Conservation (phyloP, 2,797 vertebrate genomes). For the Gymnocypris eckloni region DNA sequence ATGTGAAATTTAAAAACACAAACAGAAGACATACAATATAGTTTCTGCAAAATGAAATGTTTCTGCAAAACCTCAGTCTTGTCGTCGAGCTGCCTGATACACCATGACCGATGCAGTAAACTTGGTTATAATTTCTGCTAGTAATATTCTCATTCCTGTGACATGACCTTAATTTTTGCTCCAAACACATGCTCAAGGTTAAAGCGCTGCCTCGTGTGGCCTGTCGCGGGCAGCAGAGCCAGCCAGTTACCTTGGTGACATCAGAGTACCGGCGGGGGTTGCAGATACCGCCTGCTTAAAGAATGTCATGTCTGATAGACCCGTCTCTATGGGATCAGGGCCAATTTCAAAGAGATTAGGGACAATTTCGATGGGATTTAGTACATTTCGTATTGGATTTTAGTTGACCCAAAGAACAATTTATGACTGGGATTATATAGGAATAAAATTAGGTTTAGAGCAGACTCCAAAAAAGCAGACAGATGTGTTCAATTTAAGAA, state of each 20-base stretch:
- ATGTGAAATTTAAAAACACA: background rate
- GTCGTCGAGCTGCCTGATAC: background rate
- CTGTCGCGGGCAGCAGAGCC: conserved; percentile 5
- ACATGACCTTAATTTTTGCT: conserved; percentile 25
- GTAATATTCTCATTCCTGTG: conserved; percentile 22
- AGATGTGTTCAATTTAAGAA: conserved; percentile 22
- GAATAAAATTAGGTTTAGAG: conserved; percentile 10
- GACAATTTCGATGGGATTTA: conserved; percentile 45
- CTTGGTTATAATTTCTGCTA: background rate
- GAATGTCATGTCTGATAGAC: conserved; percentile 26
- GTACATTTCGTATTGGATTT: conserved; percentile 48
- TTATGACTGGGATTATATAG: conserved; percentile 42
- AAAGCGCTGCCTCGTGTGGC: conserved; percentile 9
- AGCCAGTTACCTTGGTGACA: conserved; percentile 51
- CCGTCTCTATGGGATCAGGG: conserved; percentile 23
- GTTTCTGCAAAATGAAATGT: background rate
- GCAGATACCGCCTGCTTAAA: background rate
- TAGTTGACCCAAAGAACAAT: conserved; percentile 39
- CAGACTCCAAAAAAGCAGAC: background rate
- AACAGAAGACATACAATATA: background rate
- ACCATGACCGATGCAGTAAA: background rate
- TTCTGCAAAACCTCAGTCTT: background rate
- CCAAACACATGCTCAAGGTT: conserved; percentile 49
- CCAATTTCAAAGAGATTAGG: conserved; percentile 49
- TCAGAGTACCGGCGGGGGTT: conserved; percentile 1